Evolutionary conservation across 2,888 invertebrate species (phyloP), one percentile per base, ranked within the genome.

Genomic region (Andrena hattorfiana): DNA sequence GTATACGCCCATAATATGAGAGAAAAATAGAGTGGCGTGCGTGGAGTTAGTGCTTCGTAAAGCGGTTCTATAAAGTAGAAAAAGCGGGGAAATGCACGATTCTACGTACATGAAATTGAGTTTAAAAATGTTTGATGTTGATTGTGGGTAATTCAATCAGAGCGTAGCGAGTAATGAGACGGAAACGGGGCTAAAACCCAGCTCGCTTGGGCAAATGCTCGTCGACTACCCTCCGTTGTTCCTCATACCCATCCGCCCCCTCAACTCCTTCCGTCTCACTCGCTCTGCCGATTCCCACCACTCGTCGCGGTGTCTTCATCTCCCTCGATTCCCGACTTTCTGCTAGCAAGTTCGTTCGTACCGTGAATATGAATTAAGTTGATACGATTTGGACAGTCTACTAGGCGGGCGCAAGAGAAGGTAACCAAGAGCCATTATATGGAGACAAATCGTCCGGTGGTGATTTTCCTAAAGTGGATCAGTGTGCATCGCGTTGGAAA

Each of bases 81-180:
- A 87, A 87, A 87, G 71, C 87, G 80, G 86, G 83, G 81, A 86
- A 88, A 89, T 86, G 85, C 86, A 86, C 87, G 87, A 86, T 84
- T 87, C 84, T 87, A 83, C 84, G 86, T 81, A 85, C 84, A 88
- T 85, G 87, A 90, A 92, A 93, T 92, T 91, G 90, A 92, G 89
- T 92, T 93, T 90, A 86, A 92, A 92, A 92, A 92, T 92, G 92
- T 93, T 93, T 92, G 91, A 92, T 92, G 92, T 92, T 91, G 92
- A 92, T 93, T 92, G 91, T 90, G 90, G 91, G 90, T 92, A 92
- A 93, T 92, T 92, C 90, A 90, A 92, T 93, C 89, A 91, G 88
- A 90, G 89, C 89, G 88, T 89, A 88, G 89, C 86, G 90, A 88
- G 91, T 92, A 93, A 92, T 93, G 93, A 92, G 91, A 92, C 91